Evolutionary conservation across 2,888 invertebrate species (phyloP).

Genomic region (Matsumyia berberina): DNA sequence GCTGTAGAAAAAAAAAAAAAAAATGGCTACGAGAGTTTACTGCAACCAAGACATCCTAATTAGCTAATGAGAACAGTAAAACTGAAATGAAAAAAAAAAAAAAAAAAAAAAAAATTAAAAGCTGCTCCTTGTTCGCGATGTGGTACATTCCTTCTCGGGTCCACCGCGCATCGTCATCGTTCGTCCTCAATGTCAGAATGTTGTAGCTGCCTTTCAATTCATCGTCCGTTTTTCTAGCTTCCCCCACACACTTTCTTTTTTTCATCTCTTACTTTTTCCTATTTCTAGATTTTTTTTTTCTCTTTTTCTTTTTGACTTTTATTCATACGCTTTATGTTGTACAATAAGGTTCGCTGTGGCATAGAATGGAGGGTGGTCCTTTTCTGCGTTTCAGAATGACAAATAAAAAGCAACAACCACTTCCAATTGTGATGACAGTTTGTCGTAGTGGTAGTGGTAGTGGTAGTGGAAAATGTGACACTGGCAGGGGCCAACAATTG

Average conservation of each 20-base stretch:
- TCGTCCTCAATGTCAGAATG: slow-evolving; percentile 45
- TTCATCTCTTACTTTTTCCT: not conserved
- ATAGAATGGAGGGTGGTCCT: not conserved
- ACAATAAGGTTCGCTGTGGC: slow-evolving; percentile 42
- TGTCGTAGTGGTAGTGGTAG: slow-evolving; percentile 10
- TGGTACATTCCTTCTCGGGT: slow-evolving; percentile 28
- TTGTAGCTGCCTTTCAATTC: slow-evolving; percentile 58
- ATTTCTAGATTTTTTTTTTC: slow-evolving; percentile 11
- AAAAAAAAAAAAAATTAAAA: slow-evolving; percentile 25
- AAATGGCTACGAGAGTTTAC: slow-evolving; percentile 51
- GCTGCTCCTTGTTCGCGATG: slow-evolving; percentile 18
- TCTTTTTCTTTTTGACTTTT: slow-evolving; percentile 44
- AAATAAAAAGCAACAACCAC: slow-evolving; percentile 53
- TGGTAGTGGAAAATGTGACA: slow-evolving; percentile 52
- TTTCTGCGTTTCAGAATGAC: slow-evolving; percentile 43
- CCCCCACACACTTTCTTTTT: slow-evolving; percentile 14
- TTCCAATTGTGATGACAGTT: slow-evolving; percentile 61
- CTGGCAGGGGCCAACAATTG: slow-evolving; percentile 68
- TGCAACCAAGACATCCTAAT: slow-evolving; percentile 73
- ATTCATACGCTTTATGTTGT: slow-evolving; percentile 61
- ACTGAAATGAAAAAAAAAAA: slow-evolving; percentile 37
- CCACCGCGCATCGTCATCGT: slow-evolving; percentile 19
- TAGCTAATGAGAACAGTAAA: slow-evolving; percentile 70
- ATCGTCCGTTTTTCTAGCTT: slow-evolving; percentile 51
- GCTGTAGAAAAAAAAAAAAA: not conserved